These are phyloP conservation scores for Oxyruncus cristatus DNA, from an alignment of 2,113 vertebrate genomes.

Conservation along the genomic window DNA sequence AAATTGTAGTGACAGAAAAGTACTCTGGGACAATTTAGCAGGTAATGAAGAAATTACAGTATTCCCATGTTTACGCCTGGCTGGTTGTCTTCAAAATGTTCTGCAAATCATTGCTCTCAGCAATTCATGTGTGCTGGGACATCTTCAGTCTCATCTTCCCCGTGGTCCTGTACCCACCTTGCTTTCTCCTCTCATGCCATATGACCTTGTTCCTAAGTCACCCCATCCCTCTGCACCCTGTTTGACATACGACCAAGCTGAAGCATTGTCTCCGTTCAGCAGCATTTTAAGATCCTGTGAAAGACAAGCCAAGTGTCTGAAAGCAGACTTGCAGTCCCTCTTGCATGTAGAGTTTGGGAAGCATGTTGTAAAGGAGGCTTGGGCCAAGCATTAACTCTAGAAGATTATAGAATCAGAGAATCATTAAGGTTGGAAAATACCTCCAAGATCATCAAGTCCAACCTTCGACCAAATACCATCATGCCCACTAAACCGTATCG, in stretches of 20 bases:
- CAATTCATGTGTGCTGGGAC: not conserved
- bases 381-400: not conserved
- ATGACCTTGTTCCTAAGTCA: not conserved
- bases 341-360: not conserved
- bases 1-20: not conserved
- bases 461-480: not conserved
- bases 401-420: not conserved
- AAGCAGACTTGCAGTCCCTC: not conserved
- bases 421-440: not conserved
- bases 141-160: not conserved
- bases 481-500: not conserved
- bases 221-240: not conserved
- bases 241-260: not conserved
- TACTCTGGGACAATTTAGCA: not conserved
- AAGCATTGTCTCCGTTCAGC: not conserved
- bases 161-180: not conserved
- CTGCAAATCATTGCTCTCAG: not conserved
- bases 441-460: not conserved
- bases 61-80: not conserved
- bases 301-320: not conserved
- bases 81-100: not conserved
- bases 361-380: fast-evolving
- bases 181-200: not conserved
- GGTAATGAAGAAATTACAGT: not conserved
- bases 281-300: not conserved